phyloP scores from a whole-genome alignment of 2,113 vertebrate genomes.

The Neotoma lepida region DNA sequence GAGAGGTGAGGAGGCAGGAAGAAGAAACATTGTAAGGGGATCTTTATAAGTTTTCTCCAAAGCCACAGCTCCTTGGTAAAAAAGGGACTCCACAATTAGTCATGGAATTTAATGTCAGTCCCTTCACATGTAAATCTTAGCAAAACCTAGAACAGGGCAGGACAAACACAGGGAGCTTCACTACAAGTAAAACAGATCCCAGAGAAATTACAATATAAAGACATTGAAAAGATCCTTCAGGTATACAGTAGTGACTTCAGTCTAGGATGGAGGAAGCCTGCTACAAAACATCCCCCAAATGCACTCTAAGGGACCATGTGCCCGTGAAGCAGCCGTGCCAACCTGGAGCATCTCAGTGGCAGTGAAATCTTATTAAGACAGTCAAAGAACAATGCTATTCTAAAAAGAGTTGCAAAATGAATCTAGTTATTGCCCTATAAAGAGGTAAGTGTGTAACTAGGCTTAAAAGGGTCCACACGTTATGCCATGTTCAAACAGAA shows the following conservation, averaged over 20 bases:
- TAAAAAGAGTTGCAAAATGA: slow-evolving; percentile 83
- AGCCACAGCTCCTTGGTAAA: background rate
- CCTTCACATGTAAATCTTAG: background rate
- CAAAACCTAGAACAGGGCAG: background rate
- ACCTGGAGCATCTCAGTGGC: slow-evolving; percentile 76
- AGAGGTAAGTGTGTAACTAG: slow-evolving; percentile 75
- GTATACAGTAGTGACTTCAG: background rate
- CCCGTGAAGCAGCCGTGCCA: slow-evolving; percentile 76
- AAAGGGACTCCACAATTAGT: slow-evolving; percentile 46
- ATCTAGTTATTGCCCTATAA: slow-evolving; percentile 84
- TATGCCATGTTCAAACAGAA: slow-evolving; percentile 83
- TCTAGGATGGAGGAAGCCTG: background rate
- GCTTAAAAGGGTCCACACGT: slow-evolving; percentile 84
- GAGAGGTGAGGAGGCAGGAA: background rate
- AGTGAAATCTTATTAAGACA: slow-evolving; percentile 79
- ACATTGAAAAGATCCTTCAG: background rate
- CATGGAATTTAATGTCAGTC: slow-evolving; percentile 14
- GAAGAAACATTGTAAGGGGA: background rate
- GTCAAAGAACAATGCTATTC: slow-evolving; percentile 82
- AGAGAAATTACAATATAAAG: slow-evolving; percentile 25
- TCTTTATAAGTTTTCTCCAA: background rate
- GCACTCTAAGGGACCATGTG: slow-evolving; percentile 64
- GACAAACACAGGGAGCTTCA: slow-evolving; percentile 18
- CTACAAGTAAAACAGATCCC: slow-evolving; percentile 4
- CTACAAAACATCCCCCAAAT: slow-evolving; percentile 43